These are phyloP conservation scores for Murina feae DNA, from an alignment of 2,113 vertebrate species.

Conservation along the genomic window DNA sequence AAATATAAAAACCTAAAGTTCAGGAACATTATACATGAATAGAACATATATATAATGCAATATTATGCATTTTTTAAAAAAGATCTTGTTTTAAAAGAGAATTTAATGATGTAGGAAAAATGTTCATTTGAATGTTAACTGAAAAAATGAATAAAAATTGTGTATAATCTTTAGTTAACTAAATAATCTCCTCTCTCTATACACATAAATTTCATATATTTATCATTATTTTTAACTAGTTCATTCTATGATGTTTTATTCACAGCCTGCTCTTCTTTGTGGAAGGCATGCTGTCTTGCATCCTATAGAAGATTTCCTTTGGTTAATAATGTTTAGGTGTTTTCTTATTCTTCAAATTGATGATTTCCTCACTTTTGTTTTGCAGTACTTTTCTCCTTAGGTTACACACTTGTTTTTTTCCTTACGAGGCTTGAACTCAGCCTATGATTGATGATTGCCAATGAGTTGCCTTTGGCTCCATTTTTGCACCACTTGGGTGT, in stretches of 20 bases:
- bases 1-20: background rate
- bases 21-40: background rate
- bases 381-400: background rate
- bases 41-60: background rate
- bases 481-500: background rate
- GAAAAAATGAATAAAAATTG: background rate
- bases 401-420: background rate
- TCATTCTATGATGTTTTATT: background rate
- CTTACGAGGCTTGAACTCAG: background rate
- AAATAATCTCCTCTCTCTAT: background rate
- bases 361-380: background rate
- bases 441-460: background rate
- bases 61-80: background rate
- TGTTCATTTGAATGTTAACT: constrained; percentile 18
- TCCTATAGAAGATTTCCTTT: background rate
- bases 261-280: background rate
- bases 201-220: background rate
- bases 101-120: background rate
- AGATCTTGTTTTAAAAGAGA: constrained; percentile 7
- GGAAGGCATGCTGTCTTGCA: background rate
- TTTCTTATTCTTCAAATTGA: background rate
- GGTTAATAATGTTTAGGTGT: background rate
- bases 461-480: background rate
- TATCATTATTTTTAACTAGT: background rate
- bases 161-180: background rate